A percentile compares a stretch with the other conserved stretches of the same genome.
Conservation (phyloP, 37 sponge, comb jelly and placozoan species). For the Beroe forskalii region DNA sequence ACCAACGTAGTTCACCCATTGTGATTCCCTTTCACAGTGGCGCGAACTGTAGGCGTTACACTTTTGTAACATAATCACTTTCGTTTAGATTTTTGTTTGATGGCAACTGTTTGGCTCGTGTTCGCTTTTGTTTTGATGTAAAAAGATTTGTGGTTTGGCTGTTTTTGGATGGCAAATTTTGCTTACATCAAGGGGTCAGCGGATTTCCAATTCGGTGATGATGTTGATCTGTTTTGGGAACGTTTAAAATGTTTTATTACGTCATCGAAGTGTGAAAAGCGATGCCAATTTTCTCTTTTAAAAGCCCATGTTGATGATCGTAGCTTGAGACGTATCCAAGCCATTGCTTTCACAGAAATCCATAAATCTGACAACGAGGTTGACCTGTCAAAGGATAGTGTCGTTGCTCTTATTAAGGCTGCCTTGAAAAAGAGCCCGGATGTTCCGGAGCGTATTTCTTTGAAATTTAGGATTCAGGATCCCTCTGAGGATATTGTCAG, state of each 20-base stretch:
- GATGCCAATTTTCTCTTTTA: background rate
- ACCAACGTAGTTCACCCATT: too few species aligned
- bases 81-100: background rate
- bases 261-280: background rate
- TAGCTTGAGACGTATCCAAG: background rate
- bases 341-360: background rate
- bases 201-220: background rate
- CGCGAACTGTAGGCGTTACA: background rate
- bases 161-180: background rate
- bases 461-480: background rate
- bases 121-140: background rate
- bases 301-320: background rate
- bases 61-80: background rate
- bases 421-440: background rate
- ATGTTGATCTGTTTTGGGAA: background rate
- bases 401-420: background rate
- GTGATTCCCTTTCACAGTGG: too few species aligned
- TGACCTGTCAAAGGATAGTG: background rate
- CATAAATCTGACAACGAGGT: background rate
- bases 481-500: background rate
- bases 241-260: background rate
- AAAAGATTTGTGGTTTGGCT: background rate
- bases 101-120: background rate
- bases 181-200: background rate
- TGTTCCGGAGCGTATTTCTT: slow-evolving; percentile 14